These are phyloP conservation scores for Hippocampus kuda DNA, from an alignment of 2,797 vertebrate species.

Conservation along the genomic window DNA sequence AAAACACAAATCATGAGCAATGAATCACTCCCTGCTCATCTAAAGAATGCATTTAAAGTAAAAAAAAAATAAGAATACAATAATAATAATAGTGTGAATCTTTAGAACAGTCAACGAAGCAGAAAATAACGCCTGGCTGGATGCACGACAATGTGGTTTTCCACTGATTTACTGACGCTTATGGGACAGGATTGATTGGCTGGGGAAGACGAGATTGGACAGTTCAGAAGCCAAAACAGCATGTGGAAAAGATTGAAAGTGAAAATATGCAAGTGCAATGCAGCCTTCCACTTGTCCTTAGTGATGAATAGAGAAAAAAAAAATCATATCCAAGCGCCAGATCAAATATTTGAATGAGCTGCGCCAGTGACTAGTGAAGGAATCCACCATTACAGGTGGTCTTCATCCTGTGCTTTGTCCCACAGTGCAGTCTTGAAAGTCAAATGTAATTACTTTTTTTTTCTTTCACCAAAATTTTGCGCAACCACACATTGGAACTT, in stretches of 20 bases:
- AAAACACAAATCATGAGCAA: neutral
- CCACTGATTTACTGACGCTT: neutral
- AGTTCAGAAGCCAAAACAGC: slow-evolving; percentile 6
- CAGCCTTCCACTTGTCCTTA: neutral
- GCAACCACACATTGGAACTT: too few species aligned
- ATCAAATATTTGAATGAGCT: neutral
- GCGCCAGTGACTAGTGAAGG: neutral
- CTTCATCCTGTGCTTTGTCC: neutral
- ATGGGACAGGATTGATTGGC: neutral
- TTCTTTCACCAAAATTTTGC: neutral
- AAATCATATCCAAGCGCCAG: neutral
- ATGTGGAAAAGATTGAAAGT: neutral
- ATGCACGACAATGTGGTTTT: neutral
- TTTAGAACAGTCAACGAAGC: neutral
- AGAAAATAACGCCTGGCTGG: neutral
- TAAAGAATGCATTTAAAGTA: neutral
- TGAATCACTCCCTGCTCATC: neutral
- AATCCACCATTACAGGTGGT: neutral
- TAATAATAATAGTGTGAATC: neutral
- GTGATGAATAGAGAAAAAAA: slow-evolving; percentile 1
- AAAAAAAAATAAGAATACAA: neutral
- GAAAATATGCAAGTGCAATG: neutral
- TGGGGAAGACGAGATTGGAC: slow-evolving; percentile 5
- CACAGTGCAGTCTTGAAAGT: neutral
- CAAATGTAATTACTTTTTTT: neutral